phyloP scores from a whole-genome alignment of 1,140 invertebrate genomes.

The Epicauta chinensis region DNA sequence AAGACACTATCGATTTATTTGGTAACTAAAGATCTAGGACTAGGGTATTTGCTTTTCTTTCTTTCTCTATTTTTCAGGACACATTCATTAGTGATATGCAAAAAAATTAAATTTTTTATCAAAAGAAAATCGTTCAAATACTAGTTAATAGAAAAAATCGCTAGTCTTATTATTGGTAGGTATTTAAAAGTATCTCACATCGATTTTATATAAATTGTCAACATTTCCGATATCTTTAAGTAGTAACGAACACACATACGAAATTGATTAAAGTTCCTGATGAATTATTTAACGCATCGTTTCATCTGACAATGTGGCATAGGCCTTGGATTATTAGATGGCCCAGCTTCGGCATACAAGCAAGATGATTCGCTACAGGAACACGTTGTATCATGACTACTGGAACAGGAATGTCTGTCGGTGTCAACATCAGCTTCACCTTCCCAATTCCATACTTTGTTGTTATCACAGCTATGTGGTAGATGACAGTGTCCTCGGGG shows the following conservation, averaged over 20 bases:
- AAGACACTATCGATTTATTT: constrained; percentile 13
- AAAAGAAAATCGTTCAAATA: too few species aligned
- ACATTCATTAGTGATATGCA: too few species aligned
- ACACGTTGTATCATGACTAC: constrained; percentile 41
- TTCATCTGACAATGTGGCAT: constrained; percentile 19
- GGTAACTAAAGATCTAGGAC: constrained; percentile 17
- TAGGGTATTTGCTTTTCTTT: neutral
- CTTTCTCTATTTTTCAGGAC: too few species aligned
- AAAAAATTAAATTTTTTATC: too few species aligned
- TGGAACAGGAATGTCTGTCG: constrained; percentile 40
- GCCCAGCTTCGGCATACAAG: constrained; percentile 40
- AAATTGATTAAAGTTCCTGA: neutral
- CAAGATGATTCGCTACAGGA: constrained; percentile 42
- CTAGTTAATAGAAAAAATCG: too few species aligned
- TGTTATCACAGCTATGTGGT: constrained; percentile 35
- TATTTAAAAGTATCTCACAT: too few species aligned
- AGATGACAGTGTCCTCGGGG: constrained; percentile 30
- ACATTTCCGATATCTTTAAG: too few species aligned
- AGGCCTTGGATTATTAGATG: constrained; percentile 23
- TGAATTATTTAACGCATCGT: constrained; percentile 26
- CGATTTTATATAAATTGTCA: too few species aligned
- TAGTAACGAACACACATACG: too few species aligned
- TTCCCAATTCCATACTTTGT: constrained; percentile 29
- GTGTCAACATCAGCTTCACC: constrained; percentile 31
- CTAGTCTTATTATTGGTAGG: too few species aligned